A percentile compares a stretch with the other conserved stretches of the same genome.
phyloP scores from a whole-genome alignment of 1,140 invertebrate genomes.

The Zaprionus ghesquierei region DNA sequence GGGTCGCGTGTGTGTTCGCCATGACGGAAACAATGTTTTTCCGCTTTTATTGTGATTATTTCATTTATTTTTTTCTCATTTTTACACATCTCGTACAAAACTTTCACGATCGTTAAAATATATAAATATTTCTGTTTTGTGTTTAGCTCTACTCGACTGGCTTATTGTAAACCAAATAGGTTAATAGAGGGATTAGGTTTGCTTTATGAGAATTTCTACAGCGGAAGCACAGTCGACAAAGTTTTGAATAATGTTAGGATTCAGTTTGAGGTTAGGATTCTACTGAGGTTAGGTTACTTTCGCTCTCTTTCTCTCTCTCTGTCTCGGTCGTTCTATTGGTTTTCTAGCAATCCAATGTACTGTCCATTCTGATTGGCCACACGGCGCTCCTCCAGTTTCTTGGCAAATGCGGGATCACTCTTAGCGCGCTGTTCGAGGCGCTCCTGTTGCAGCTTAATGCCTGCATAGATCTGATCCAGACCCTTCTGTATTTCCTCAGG shows the following conservation, averaged over 20 bases:
- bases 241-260: neutral
- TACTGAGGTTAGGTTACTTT: neutral
- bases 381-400: slow-evolving; percentile 83
- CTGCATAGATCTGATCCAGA: slow-evolving; percentile 91
- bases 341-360: slow-evolving; percentile 83
- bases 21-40: slow-evolving; percentile 72
- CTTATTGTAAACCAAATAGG: neutral
- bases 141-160: neutral
- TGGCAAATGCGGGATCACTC: slow-evolving; percentile 84
- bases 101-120: slow-evolving; percentile 70
- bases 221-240: slow-evolving; percentile 40
- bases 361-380: slow-evolving; percentile 85
- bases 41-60: slow-evolving; percentile 42
- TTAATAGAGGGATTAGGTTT: neutral
- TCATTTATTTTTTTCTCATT: slow-evolving; percentile 51
- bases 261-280: neutral
- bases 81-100: slow-evolving; percentile 40
- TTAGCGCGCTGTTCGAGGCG: slow-evolving; percentile 83
- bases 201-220: neutral
- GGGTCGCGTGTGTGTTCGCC: slow-evolving; percentile 45
- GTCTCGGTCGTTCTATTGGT: slow-evolving; percentile 51
- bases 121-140: slow-evolving; percentile 32
- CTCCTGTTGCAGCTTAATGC: slow-evolving; percentile 88
- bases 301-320: neutral
- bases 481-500: slow-evolving; percentile 92